Percentiles rank a stretch among this genome's conserved stretches.
phyloP scores from a whole-genome alignment of 2,113 vertebrate genomes.

The Polypterus bichir region DNA sequence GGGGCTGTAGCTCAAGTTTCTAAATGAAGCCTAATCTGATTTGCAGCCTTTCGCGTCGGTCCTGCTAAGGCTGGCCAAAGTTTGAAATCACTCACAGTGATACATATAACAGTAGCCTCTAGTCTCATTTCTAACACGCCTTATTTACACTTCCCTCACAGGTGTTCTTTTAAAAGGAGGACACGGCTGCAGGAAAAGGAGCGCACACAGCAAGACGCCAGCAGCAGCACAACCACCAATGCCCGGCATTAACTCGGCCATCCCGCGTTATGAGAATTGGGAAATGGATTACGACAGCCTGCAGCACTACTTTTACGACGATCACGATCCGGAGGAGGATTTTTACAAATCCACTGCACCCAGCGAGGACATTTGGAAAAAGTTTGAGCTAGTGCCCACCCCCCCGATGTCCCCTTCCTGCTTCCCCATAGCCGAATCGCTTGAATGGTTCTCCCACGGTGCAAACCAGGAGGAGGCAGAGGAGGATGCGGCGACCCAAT shows the following conservation, averaged over 20 bases:
- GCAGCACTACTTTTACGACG: constrained; percentile 78
- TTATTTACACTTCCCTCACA: neutral
- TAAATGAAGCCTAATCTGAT: no score
- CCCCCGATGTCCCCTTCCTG: constrained; percentile 68
- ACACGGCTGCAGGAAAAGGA: no score
- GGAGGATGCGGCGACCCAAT: constrained; percentile 24
- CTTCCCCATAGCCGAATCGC: constrained; percentile 39
- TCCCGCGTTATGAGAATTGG: constrained; percentile 41
- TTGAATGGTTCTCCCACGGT: constrained; percentile 47
- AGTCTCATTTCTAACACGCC: no score
- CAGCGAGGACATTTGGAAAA: constrained; percentile 95
- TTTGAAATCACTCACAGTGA: no score
- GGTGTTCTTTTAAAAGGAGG: neutral
- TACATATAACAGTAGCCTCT: no score
- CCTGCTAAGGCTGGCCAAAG: no score
- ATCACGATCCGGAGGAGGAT: constrained; percentile 72
- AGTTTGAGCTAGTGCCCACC: constrained; percentile 85
- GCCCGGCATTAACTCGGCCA: constrained; percentile 43
- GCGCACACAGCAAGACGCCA: neutral
- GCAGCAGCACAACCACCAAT: constrained; percentile 22
- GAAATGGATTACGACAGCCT: constrained; percentile 74
- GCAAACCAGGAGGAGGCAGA: constrained; percentile 63
- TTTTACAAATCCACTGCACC: constrained; percentile 82
- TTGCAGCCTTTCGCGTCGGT: no score
- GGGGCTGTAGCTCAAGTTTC: no score